These are phyloP conservation scores for Procavia capensis DNA, from an alignment of 2,113 vertebrate genomes.

Conservation along the genomic window DNA sequence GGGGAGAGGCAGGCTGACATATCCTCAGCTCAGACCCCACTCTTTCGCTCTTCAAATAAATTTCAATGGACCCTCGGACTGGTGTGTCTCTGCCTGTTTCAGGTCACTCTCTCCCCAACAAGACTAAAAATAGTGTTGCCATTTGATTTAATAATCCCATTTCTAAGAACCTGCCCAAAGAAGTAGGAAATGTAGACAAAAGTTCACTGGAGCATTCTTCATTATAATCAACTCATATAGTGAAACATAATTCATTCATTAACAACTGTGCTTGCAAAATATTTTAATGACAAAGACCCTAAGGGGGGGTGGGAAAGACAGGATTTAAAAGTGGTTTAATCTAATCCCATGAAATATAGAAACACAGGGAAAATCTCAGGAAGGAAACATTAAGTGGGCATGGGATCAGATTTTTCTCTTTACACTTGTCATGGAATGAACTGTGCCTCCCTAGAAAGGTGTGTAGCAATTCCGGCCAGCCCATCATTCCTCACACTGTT, in stretches of 20 bases:
- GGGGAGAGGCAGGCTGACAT: too few relatives aligned
- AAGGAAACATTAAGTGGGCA: not conserved
- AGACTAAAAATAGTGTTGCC: conserved; percentile 17
- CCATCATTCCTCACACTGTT: too few relatives aligned
- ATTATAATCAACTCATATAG: not conserved
- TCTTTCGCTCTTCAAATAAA: too few relatives aligned
- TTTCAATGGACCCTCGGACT: too few relatives aligned
- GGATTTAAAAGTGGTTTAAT: not conserved
- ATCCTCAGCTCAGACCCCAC: too few relatives aligned
- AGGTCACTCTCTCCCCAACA: too few relatives aligned
- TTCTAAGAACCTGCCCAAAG: not conserved
- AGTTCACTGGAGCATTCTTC: not conserved
- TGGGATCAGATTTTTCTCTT: not conserved
- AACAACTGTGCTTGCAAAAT: too few relatives aligned
- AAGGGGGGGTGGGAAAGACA: not conserved
- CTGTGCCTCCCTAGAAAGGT: too few relatives aligned
- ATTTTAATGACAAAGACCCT: too few relatives aligned
- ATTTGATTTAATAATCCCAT: not conserved
- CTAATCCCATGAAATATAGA: conserved; percentile 3
- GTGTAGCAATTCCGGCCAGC: too few relatives aligned
- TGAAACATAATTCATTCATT: not conserved
- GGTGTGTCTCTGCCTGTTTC: too few relatives aligned
- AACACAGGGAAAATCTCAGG: not conserved
- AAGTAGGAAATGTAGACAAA: not conserved
- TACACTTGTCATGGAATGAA: too few relatives aligned